Base-by-base conservation (phyloP, 2,113 vertebrate genomes). In the Thinocorus orbignyianus region DNA sequence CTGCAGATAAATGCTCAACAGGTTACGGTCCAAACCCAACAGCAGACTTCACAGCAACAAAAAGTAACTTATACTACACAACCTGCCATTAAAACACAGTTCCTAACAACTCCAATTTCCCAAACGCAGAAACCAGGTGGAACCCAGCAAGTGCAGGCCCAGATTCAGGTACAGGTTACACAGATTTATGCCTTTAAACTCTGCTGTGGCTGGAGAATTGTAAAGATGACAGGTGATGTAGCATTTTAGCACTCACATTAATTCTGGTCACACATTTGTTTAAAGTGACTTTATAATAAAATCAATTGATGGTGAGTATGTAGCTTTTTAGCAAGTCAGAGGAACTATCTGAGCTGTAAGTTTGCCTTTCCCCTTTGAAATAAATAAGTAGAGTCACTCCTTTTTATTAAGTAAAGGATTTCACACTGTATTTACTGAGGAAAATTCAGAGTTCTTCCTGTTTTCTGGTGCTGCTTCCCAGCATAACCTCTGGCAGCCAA, bases 21-120 rank as follows among this genome's bases (percentile, higher is more conserved):
- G 95, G 98, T 99, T 15, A 98, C 99, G 0, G 98, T 99, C 64
- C 99, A 99, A 97, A 95, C 98, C 15, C 98, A 98, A 8, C 98
- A 99, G 81, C 94, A 96, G 88, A 92, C 98, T 1, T 97, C 98
- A 35, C 99, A 99, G 95, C 98, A 98, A 91, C 99, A 99, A 98
- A 99, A 99, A 97, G 98, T 99, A 69, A 98, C 99, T 85, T 99
- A 99, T 1, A 93, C 99, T 57, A 95, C 99, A 31, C 99, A 99
- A 91, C 98, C 98, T 4, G 98, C 98, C 88, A 98, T 99, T 93
- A 99, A 99, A 97, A 98, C 99, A 39, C 99, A 99, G 97, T 99
- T 99, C 94, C 98, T 99, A 46, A 98, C 99, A 39, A 98, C 99
- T 9, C 98, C 99, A 19, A 98, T 99, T 81, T 91, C 98, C 66